phyloP scores from a whole-genome alignment of 2,113 vertebrate genomes.

The Chloropsis cyanopogon region DNA sequence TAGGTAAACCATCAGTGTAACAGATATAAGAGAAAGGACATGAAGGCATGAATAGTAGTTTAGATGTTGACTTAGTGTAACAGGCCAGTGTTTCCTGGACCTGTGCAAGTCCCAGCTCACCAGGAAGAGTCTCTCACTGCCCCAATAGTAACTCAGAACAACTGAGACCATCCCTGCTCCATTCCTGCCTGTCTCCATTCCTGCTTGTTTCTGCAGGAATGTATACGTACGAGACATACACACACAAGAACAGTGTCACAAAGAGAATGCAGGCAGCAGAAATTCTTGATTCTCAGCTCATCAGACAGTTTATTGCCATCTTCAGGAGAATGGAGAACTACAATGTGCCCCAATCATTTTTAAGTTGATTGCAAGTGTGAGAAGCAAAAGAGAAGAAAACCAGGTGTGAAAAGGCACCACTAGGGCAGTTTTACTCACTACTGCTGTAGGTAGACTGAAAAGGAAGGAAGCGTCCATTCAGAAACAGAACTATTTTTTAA shows the following conservation, averaged over 20 bases:
- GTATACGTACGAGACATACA: accelerated
- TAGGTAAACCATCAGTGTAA: neutral
- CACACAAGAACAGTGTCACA: accelerated
- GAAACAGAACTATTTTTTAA: neutral
- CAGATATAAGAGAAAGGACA: neutral
- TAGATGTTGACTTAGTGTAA: neutral
- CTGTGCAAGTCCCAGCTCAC: neutral
- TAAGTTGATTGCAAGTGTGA: neutral
- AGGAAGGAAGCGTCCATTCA: neutral
- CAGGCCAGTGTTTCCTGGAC: neutral
- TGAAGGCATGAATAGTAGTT: neutral
- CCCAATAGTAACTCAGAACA: neutral
- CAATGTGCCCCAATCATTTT: neutral
- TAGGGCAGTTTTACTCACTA: neutral
- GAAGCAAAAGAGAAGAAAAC: neutral
- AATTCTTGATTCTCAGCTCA: neutral
- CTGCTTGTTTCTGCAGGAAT: neutral
- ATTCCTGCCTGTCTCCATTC: neutral
- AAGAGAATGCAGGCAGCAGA: neutral
- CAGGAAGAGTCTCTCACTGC: neutral
- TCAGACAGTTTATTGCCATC: neutral
- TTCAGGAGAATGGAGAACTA: neutral
- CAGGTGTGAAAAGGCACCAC: neutral
- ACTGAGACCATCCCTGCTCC: neutral
- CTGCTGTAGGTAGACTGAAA: neutral